These are phyloP conservation scores for Parnassius glacialis DNA, from an alignment of 2,888 invertebrate species.

Conservation along the genomic window DNA sequence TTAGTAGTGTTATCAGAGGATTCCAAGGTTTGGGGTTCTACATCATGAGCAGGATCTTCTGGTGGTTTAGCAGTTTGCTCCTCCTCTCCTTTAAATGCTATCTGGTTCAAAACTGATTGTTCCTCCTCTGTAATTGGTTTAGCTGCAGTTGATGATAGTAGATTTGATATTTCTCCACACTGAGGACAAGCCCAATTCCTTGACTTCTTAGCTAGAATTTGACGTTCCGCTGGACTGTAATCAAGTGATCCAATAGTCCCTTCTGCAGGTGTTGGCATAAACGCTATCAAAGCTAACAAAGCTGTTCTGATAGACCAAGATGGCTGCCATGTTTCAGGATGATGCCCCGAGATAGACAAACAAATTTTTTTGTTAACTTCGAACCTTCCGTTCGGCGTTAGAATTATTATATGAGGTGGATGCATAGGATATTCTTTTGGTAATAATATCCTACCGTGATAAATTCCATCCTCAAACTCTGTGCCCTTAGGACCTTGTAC, in stretches of 20 bases:
- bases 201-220: constrained; percentile 88
- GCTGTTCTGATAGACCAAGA: constrained; percentile 98
- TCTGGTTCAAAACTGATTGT: constrained; percentile 70
- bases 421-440: constrained; percentile 98
- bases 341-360: constrained; percentile 96
- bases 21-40: constrained; percentile 57
- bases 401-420: constrained; percentile 95
- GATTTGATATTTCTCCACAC: constrained; percentile 64
- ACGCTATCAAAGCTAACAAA: constrained; percentile 93
- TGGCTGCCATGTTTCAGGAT: constrained; percentile 99
- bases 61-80: constrained; percentile 59
- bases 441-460: constrained; percentile 94
- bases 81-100: constrained; percentile 76
- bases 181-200: constrained; percentile 60
- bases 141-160: constrained; percentile 71
- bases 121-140: constrained; percentile 75
- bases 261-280: constrained; percentile 94
- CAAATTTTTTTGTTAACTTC: constrained; percentile 97
- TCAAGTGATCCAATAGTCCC: constrained; percentile 96
- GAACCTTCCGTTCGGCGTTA: constrained; percentile 97
- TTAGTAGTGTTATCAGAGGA: constrained; percentile 61
- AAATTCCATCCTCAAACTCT: constrained; percentile 94
- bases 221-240: constrained; percentile 91
- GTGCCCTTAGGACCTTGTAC: constrained; percentile 93
- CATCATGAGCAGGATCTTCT: constrained; percentile 56